Conservation (phyloP, 2,797 vertebrate genomes). For the Propithecus deckenii region DNA sequence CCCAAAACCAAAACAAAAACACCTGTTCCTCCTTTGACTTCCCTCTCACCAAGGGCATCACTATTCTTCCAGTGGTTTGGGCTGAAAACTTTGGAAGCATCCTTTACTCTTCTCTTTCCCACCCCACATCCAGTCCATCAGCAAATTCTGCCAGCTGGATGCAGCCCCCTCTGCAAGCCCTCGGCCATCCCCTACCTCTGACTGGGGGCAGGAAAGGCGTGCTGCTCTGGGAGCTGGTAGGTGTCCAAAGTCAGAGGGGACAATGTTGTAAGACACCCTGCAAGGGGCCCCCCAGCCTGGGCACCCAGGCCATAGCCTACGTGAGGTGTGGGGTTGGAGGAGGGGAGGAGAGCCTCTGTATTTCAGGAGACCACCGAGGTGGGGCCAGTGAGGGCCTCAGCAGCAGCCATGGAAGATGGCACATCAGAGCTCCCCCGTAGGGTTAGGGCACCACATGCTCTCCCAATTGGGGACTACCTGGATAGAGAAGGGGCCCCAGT, state of each 20-base stretch:
- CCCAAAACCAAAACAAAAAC: background rate
- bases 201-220: background rate
- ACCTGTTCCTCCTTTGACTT: background rate
- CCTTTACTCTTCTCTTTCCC: background rate
- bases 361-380: background rate
- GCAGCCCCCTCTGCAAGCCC: no score
- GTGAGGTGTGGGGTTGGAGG: background rate
- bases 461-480: background rate
- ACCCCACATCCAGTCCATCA: background rate
- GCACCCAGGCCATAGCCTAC: background rate
- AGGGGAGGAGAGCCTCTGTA: background rate
- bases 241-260: background rate
- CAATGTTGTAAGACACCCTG: background rate
- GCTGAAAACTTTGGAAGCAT: background rate
- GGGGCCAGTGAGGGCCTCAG: background rate
- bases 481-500: background rate
- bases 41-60: background rate
- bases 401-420: background rate
- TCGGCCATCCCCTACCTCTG: background rate
- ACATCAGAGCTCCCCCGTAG: background rate
- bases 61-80: background rate
- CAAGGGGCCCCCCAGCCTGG: background rate
- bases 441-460: background rate
- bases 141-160: background rate
- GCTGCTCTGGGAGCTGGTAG: background rate